Conservation (phyloP, 2,113 vertebrate genomes). For the Dicentrarchus labrax region DNA sequence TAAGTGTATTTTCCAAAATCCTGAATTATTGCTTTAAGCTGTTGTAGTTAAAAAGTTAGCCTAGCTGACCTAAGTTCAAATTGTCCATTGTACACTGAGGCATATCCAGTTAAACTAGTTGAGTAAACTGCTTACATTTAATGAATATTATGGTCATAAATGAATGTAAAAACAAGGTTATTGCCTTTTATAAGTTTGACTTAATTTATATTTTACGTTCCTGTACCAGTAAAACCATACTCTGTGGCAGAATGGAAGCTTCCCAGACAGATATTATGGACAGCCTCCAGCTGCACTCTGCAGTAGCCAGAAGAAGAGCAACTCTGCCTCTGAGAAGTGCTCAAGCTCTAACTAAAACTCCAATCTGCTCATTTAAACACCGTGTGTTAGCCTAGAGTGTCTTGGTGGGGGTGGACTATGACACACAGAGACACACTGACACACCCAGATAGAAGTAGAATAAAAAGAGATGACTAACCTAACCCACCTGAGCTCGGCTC, state of each 20-base stretch:
- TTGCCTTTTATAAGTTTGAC: not conserved
- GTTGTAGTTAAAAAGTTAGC: not conserved
- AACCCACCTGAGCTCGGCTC: constrained; percentile 99
- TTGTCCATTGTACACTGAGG: not conserved
- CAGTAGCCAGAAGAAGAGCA: not conserved
- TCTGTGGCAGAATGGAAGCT: constrained; percentile 8
- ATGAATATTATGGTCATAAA: constrained; percentile 16
- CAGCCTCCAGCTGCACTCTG: constrained; percentile 23
- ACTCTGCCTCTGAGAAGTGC: constrained; percentile 28
- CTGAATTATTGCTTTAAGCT: not conserved
- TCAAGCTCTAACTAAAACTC: constrained; percentile 46
- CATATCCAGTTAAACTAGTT: not conserved
- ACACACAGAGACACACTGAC: constrained; percentile 77
- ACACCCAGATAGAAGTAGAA: constrained; percentile 88
- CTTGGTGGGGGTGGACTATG: constrained; percentile 51
- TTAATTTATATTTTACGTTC: constrained; percentile 1
- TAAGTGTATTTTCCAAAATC: not conserved
- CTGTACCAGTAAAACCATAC: constrained; percentile 24
- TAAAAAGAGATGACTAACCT: constrained; percentile 99
- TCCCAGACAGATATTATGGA: constrained; percentile 28
- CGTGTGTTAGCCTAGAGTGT: constrained; percentile 31
- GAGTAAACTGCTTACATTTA: not conserved
- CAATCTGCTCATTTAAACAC: constrained; percentile 49
- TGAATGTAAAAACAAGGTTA: not conserved
- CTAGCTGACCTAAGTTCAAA: not conserved